Conservation (phyloP, 1,140 invertebrate species). For the Episyrphus balteatus region DNA sequence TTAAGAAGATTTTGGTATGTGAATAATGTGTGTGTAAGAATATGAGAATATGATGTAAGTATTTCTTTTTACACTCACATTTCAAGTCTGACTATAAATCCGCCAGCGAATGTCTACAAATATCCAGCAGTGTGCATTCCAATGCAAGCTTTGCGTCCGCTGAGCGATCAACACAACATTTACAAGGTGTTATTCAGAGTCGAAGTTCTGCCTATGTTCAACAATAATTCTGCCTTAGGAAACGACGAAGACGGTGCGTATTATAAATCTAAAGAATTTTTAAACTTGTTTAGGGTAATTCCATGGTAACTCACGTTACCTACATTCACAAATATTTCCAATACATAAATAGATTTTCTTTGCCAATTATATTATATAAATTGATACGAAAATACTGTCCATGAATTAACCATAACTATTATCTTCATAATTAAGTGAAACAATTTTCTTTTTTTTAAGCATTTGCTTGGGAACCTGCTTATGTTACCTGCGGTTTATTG, state of each 20-base stretch:
- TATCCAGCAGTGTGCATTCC: constrained; percentile 72
- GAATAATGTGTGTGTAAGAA: neutral
- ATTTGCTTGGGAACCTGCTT: no score
- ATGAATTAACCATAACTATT: neutral
- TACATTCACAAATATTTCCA: constrained; percentile 12
- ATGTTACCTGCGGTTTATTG: no score
- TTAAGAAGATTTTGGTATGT: constrained; percentile 47
- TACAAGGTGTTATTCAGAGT: constrained; percentile 78
- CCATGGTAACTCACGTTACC: no score
- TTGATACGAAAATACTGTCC: neutral
- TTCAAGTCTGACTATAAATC: constrained; percentile 71
- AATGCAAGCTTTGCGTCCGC: constrained; percentile 69
- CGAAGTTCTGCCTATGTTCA: constrained; percentile 41
- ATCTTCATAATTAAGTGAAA: neutral
- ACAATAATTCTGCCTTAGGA: constrained; percentile 37
- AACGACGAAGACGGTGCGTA: constrained; percentile 38
- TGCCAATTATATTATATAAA: neutral
- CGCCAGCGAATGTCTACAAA: constrained; percentile 58
- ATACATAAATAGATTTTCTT: neutral
- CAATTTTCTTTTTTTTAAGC: no score
- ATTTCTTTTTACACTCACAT: constrained; percentile 47
- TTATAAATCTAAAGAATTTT: no score
- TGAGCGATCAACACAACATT: constrained; percentile 68
- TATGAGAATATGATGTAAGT: neutral
- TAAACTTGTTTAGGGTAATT: no score